phyloP scores from a whole-genome alignment of 2,113 vertebrate species.

The Gasterosteus aculeatus region DNA sequence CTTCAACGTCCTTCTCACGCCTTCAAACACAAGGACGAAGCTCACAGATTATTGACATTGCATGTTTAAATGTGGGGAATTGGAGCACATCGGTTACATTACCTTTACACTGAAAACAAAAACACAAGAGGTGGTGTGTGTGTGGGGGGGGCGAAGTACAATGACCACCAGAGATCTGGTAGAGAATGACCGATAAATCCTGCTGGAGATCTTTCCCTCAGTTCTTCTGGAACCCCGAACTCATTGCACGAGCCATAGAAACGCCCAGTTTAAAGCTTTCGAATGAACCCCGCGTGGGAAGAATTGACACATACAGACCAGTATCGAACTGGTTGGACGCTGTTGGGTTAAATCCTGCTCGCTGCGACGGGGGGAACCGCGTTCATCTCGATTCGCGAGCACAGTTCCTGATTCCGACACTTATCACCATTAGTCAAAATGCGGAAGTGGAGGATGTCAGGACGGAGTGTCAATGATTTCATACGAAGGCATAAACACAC shows the following conservation, averaged over 20 bases:
- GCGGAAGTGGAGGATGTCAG: constrained; percentile 14
- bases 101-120: constrained; percentile 6
- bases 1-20: neutral
- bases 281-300: constrained; percentile 29
- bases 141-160: neutral
- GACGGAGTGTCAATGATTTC: neutral
- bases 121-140: neutral
- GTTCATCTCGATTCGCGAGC: neutral
- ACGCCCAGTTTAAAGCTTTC: constrained; percentile 47
- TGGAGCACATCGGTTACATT: constrained; percentile 3
- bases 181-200: constrained; percentile 41
- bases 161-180: constrained; percentile 54
- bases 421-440: neutral
- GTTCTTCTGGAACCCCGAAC: constrained; percentile 56
- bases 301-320: constrained; percentile 53
- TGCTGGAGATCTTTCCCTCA: constrained; percentile 44
- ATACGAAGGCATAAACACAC: neutral
- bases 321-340: constrained; percentile 54
- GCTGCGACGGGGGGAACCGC: neutral
- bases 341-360: neutral
- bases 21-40: neutral
- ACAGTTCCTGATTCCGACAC: constrained; percentile 11
- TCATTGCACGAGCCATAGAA: constrained; percentile 40
- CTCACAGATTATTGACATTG: neutral
- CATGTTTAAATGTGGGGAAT: neutral